phyloP scores from a whole-genome alignment of 2,113 vertebrate species.

The Agapornis roseicollis region DNA sequence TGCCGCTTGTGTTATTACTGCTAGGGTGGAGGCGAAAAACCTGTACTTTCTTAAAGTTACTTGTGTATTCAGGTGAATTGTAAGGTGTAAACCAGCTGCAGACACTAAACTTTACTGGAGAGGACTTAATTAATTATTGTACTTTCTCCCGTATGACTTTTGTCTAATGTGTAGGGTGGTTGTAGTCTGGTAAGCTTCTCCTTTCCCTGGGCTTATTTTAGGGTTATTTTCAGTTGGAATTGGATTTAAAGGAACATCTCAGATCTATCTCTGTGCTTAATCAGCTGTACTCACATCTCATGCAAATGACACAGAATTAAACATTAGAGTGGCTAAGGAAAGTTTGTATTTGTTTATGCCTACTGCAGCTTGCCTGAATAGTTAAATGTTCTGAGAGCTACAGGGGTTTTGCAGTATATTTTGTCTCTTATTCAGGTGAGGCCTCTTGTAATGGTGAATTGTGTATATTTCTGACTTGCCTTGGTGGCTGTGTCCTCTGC shows the following conservation, averaged over 20 bases:
- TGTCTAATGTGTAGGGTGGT: background rate
- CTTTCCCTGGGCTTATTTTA: background rate
- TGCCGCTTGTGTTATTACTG: fast-evolving
- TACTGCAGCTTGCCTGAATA: background rate
- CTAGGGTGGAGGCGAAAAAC: background rate
- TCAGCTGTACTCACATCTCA: background rate
- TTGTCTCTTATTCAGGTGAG: background rate
- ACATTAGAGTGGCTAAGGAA: background rate
- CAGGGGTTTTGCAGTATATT: background rate
- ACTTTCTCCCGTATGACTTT: background rate
- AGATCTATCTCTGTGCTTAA: background rate
- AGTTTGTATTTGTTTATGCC: background rate
- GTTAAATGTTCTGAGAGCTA: background rate
- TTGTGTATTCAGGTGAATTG: background rate
- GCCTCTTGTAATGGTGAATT: background rate
- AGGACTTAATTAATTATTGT: background rate
- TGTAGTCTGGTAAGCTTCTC: background rate
- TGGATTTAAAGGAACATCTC: background rate
- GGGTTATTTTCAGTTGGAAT: background rate
- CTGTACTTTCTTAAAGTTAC: fast-evolving
- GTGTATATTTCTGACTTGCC: background rate
- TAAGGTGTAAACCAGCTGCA: background rate
- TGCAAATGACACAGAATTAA: background rate
- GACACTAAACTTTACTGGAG: background rate
- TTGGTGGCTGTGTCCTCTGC: background rate